Conservation (phyloP, 2,888 invertebrate genomes). For the Stenchaetothrips biformis region DNA sequence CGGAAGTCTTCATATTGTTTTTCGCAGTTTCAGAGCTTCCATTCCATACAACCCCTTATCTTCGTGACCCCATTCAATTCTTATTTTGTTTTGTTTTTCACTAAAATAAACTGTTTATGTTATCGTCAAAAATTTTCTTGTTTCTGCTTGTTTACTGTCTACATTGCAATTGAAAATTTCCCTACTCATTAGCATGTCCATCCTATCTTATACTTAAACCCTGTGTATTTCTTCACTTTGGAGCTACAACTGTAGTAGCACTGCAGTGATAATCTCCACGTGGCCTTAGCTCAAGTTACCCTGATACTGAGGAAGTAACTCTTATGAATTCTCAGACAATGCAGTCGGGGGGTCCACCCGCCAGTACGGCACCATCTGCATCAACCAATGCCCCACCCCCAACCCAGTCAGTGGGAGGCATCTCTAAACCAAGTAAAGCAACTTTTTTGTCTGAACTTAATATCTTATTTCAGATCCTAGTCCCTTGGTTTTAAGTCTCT, state of each 20-base stretch:
- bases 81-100: not conserved
- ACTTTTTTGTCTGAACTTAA: not conserved
- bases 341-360: conserved; percentile 3
- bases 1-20: not conserved
- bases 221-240: not conserved
- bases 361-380: not conserved
- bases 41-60: too few species aligned
- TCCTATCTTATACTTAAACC: too few species aligned
- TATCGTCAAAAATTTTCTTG: too few species aligned
- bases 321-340: not conserved
- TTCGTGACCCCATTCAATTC: not conserved
- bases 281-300: too few species aligned
- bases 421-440: not conserved
- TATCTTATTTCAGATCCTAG: not conserved
- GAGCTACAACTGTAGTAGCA: not conserved
- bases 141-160: too few species aligned
- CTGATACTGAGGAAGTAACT: too few species aligned
- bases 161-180: too few species aligned
- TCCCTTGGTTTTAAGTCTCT: not conserved
- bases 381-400: not conserved
- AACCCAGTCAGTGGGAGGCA: not conserved
- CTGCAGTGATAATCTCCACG: too few species aligned
- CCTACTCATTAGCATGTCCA: too few species aligned
- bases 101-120: not conserved
- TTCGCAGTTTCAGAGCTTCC: too few species aligned